Evolutionary conservation across 2,888 invertebrate species (phyloP).

Genomic region (Tetranychus truncatus): DNA sequence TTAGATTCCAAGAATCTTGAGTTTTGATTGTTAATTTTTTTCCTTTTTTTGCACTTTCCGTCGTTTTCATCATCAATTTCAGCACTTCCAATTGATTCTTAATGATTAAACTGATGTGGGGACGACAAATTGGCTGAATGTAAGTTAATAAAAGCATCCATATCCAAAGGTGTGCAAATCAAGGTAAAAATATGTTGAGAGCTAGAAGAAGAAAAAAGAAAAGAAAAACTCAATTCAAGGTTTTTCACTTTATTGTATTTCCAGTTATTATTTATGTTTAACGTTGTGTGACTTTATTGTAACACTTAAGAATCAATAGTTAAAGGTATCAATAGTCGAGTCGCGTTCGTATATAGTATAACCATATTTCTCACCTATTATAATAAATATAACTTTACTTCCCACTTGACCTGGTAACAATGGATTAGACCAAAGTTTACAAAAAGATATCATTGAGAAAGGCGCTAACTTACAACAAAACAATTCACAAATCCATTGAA

Average conservation of each 20-base stretch:
- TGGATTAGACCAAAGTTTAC: neutral
- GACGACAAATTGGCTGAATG: no score
- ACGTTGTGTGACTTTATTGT: constrained; percentile 1
- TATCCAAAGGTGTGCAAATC: no score
- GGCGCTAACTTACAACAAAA: neutral
- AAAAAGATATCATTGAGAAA: neutral
- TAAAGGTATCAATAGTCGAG: neutral
- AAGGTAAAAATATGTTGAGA: no score
- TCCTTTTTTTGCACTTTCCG: no score
- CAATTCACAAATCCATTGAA: neutral
- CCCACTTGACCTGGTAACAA: neutral
- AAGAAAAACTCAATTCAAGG: no score
- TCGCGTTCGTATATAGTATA: neutral
- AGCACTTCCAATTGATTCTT: no score
- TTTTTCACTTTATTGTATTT: neutral
- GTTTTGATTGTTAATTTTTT: no score
- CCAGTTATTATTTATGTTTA: neutral
- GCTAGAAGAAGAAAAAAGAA: no score
- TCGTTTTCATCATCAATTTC: no score
- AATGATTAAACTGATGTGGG: no score
- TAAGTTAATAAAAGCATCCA: no score
- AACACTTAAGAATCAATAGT: neutral
- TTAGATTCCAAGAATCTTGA: no score
- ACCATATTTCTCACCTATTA: neutral
- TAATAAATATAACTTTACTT: neutral